These are phyloP conservation scores for Zaprionus camerounensis DNA, from an alignment of 1,140 invertebrate species.

Conservation along the genomic window DNA sequence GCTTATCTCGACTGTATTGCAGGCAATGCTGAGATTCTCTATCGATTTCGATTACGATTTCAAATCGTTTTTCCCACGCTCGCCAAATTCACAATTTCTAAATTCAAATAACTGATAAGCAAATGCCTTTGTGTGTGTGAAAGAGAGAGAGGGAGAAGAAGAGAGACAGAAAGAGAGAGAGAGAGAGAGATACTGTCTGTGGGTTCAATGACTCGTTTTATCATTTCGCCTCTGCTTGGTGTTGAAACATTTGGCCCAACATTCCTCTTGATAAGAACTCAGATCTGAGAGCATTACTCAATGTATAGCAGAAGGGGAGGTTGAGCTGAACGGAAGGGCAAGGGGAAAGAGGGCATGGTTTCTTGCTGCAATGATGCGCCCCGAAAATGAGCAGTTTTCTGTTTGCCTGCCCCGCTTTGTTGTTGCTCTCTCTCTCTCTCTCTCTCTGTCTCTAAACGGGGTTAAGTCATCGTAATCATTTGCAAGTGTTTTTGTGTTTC, in stretches of 20 bases:
- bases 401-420: not conserved
- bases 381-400: slow-evolving; percentile 1
- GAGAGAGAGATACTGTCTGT: not conserved
- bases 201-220: slow-evolving; percentile 52
- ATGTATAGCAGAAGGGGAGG: not conserved
- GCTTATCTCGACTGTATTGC: slow-evolving; percentile 42
- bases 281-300: not conserved
- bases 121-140: not conserved
- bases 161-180: not conserved
- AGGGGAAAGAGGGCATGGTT: not conserved
- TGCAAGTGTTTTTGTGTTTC: slow-evolving; percentile 1
- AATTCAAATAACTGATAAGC: slow-evolving; percentile 41
- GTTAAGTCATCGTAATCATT: slow-evolving; percentile 24
- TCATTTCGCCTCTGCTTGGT: slow-evolving; percentile 36
- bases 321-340: too few relatives aligned
- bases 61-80: slow-evolving; percentile 52
- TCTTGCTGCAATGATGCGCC: not conserved
- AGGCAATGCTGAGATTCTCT: not conserved
- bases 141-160: too few relatives aligned
- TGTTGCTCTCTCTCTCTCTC: not conserved
- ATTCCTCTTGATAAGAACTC: slow-evolving; percentile 34
- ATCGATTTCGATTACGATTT: slow-evolving; percentile 4
- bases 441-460: not conserved
- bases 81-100: slow-evolving; percentile 16
- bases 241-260: slow-evolving; percentile 44